phyloP scores from a whole-genome alignment of 2,888 invertebrate genomes.

The Mermis nigrescens region DNA sequence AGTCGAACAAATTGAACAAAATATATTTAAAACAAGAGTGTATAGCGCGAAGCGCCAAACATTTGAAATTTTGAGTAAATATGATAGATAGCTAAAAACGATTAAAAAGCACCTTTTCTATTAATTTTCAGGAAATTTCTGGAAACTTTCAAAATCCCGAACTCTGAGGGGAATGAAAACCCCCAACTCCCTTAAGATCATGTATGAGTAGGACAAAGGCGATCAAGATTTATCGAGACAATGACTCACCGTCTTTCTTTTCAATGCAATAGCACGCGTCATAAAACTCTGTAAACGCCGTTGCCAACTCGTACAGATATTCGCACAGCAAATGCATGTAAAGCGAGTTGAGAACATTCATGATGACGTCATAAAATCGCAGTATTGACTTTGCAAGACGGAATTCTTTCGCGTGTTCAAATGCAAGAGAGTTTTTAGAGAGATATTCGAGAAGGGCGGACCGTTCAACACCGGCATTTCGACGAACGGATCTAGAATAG shows the following conservation, averaged over 20 bases:
- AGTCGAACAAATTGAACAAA: too few species aligned
- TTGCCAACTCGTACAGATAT: constrained; percentile 79
- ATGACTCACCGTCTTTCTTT: constrained; percentile 44
- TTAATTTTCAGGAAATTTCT: too few species aligned
- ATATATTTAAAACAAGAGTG: too few species aligned
- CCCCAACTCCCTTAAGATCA: too few species aligned
- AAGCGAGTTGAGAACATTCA: constrained; percentile 39
- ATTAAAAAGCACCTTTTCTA: too few species aligned
- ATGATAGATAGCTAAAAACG: background rate
- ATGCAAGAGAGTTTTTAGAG: constrained; percentile 40
- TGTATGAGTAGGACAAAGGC: background rate
- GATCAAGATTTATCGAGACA: background rate
- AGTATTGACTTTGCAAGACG: constrained; percentile 58
- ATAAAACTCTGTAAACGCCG: constrained; percentile 85
- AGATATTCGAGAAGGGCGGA: constrained; percentile 43
- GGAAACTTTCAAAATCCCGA: too few species aligned
- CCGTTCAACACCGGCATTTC: constrained; percentile 33
- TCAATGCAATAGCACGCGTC: constrained; percentile 92
- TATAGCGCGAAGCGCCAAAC: too few species aligned
- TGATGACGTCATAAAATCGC: constrained; percentile 14
- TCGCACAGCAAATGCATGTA: constrained; percentile 73
- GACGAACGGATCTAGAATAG: constrained; percentile 36
- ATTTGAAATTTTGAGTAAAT: too few species aligned
- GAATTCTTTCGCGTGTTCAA: constrained; percentile 79
- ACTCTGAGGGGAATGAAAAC: too few species aligned